Percentiles rank a stretch among this genome's conserved stretches.
Evolutionary conservation across 2,113 vertebrate genomes (phyloP).

Genomic region (Hiodon tergisus): DNA sequence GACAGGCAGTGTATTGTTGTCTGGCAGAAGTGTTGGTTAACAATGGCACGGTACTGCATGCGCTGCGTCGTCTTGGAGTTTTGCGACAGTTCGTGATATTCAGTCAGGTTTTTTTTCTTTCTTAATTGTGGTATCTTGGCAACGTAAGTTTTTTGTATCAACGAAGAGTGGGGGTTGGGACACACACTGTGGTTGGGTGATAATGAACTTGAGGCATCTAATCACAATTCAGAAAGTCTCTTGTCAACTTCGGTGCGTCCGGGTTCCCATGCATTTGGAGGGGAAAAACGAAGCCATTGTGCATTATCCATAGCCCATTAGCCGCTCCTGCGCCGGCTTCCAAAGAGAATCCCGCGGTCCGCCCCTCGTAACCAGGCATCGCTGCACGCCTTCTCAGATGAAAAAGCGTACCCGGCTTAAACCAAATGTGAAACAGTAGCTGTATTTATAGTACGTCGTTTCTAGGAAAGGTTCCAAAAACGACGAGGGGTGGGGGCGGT

Average conservation of each 20-base stretch:
- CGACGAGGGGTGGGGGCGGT: slow-evolving; percentile 34
- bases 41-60: slow-evolving; percentile 13
- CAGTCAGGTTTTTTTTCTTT: slow-evolving; percentile 22
- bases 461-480: slow-evolving; percentile 25
- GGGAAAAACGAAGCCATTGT: slow-evolving; percentile 38
- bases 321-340: slow-evolving; percentile 42
- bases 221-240: slow-evolving; percentile 61
- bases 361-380: slow-evolving; percentile 58
- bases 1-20: slow-evolving; percentile 24
- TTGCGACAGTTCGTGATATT: slow-evolving; percentile 10
- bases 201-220: slow-evolving; percentile 69
- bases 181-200: slow-evolving; percentile 44
- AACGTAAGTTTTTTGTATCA: slow-evolving; percentile 20
- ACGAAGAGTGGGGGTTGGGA: slow-evolving; percentile 28
- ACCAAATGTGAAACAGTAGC: slow-evolving; percentile 33
- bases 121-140: slow-evolving; percentile 29
- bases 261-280: slow-evolving; percentile 60
- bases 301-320: slow-evolving; percentile 44
- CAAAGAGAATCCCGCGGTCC: slow-evolving; percentile 39
- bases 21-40: slow-evolving; percentile 11
- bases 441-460: slow-evolving; percentile 23
- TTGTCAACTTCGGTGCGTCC: slow-evolving; percentile 52
- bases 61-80: slow-evolving; percentile 4
- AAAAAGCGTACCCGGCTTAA: slow-evolving; percentile 25
- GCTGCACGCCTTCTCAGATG: slow-evolving; percentile 24